phyloP scores from a whole-genome alignment of 2,888 invertebrate genomes.

The Eurytoma adleriae region DNA sequence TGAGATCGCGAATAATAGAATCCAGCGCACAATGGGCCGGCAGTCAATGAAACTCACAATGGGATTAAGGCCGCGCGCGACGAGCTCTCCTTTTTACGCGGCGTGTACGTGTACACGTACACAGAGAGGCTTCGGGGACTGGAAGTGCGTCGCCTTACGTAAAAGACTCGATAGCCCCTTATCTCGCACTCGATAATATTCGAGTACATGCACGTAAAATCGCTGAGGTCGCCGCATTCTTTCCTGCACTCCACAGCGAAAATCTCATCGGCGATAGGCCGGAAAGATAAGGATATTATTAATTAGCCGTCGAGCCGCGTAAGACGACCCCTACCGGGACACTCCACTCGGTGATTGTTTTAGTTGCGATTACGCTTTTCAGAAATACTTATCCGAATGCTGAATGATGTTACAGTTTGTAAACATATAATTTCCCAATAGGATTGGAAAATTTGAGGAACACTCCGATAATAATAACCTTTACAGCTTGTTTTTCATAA shows the following conservation, averaged over 20 bases:
- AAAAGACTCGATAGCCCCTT: slow-evolving; percentile 22
- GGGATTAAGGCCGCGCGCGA: slow-evolving; percentile 18
- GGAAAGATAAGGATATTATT: slow-evolving; percentile 16
- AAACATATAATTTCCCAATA: background rate
- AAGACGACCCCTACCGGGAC: too few species aligned
- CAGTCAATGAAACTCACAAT: slow-evolving; percentile 22
- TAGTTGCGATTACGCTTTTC: too few species aligned
- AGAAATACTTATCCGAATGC: too few species aligned
- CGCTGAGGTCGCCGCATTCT: background rate
- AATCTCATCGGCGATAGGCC: slow-evolving; percentile 10
- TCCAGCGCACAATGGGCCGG: background rate
- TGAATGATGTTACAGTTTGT: too few species aligned
- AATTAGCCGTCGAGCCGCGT: slow-evolving; percentile 1
- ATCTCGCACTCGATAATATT: slow-evolving; percentile 20
- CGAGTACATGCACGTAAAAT: background rate
- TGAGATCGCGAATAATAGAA: slow-evolving; percentile 10
- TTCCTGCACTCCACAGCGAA: background rate
- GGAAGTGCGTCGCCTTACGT: background rate
- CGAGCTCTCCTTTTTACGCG: background rate
- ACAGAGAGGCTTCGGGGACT: too few species aligned
- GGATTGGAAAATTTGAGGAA: too few species aligned
- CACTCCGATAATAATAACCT: too few species aligned
- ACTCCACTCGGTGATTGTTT: too few species aligned
- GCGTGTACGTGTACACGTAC: background rate
- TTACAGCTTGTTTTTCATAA: too few species aligned